Evolutionary conservation across 2,888 invertebrate genomes (phyloP).

Genomic region (Dione juno): DNA sequence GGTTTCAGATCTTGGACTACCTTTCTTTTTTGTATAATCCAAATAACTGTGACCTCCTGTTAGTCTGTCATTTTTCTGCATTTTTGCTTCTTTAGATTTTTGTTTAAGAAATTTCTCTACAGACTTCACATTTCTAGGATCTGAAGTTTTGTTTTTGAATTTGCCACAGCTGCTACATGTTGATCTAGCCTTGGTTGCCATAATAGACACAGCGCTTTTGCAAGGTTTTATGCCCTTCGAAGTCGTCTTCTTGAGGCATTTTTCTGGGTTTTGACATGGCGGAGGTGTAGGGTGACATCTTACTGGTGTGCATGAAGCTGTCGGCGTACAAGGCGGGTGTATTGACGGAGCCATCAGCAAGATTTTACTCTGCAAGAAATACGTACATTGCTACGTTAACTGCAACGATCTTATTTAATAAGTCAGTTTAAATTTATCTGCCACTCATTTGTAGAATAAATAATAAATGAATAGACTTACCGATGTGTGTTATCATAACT

Average conservation of each 20-base stretch:
- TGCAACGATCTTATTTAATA: constrained; percentile 42
- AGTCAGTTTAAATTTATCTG: constrained; percentile 50
- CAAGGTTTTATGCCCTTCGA: constrained; percentile 66
- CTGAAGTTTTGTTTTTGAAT: constrained; percentile 47
- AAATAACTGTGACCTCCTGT: constrained; percentile 59
- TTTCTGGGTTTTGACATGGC: constrained; percentile 67
- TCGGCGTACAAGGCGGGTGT: constrained; percentile 74
- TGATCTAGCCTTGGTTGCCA: constrained; percentile 64
- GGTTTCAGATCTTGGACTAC: constrained; percentile 47
- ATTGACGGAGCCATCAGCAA: constrained; percentile 63
- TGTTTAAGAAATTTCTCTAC: constrained; percentile 62
- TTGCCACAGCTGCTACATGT: constrained; percentile 62
- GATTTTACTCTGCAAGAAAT: constrained; percentile 56
- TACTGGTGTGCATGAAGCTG: constrained; percentile 66
- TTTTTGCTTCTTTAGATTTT: constrained; percentile 62
- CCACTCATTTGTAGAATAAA: constrained; percentile 42
- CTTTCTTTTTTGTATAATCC: constrained; percentile 58
- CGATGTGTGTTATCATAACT: constrained; percentile 36
- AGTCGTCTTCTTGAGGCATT: constrained; percentile 63
- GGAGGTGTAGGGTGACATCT: constrained; percentile 73
- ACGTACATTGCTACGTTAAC: constrained; percentile 28
- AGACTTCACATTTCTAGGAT: constrained; percentile 51
- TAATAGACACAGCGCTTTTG: constrained; percentile 70
- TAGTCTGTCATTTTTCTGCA: constrained; percentile 62
- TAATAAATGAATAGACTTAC: constrained; percentile 47